Percentiles rank a stretch among this genome's conserved stretches.
These are phyloP conservation scores for Acronicta aceris DNA, from an alignment of 2,888 invertebrate species.

Conservation along the genomic window DNA sequence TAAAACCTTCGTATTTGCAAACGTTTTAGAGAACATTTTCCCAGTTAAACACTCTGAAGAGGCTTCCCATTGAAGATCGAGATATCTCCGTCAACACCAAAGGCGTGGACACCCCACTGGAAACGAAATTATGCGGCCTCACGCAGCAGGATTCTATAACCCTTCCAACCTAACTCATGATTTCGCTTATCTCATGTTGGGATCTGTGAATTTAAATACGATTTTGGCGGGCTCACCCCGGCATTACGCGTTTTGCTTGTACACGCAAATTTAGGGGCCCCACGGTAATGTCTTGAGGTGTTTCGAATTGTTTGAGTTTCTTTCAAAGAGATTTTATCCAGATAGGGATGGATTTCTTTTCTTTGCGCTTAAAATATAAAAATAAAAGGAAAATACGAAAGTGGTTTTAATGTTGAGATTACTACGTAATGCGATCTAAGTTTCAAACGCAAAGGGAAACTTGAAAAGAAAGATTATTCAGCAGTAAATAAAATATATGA, in stretches of 20 bases:
- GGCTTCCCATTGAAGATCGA: slow-evolving; percentile 63
- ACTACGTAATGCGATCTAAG: slow-evolving; percentile 42
- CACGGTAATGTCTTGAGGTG: slow-evolving; percentile 69
- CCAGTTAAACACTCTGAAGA: slow-evolving; percentile 55
- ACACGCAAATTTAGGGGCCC: slow-evolving; percentile 74
- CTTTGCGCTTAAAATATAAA: slow-evolving; percentile 40
- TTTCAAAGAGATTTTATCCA: slow-evolving; percentile 57
- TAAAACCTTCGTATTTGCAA: slow-evolving; percentile 56
- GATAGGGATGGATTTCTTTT: slow-evolving; percentile 57
- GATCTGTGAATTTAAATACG: slow-evolving; percentile 87
- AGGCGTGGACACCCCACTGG: slow-evolving; percentile 72
- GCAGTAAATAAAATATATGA: slow-evolving; percentile 1
- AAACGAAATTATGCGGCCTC: slow-evolving; percentile 85
- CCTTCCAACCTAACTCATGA: slow-evolving; percentile 85
- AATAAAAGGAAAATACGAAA: slow-evolving; percentile 34
- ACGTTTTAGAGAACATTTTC: slow-evolving; percentile 58
- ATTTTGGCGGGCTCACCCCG: slow-evolving; percentile 78
- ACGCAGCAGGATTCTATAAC: slow-evolving; percentile 85
- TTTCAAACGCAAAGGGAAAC: slow-evolving; percentile 26
- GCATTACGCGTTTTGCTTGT: slow-evolving; percentile 76
- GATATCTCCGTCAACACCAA: slow-evolving; percentile 64
- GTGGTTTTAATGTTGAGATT: slow-evolving; percentile 37
- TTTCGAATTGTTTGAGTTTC: slow-evolving; percentile 70
- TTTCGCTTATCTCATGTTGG: slow-evolving; percentile 85
- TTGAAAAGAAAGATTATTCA: slow-evolving; percentile 23